Conservation (phyloP, 2,888 invertebrate species). For the Cerceris ruficornis region DNA sequence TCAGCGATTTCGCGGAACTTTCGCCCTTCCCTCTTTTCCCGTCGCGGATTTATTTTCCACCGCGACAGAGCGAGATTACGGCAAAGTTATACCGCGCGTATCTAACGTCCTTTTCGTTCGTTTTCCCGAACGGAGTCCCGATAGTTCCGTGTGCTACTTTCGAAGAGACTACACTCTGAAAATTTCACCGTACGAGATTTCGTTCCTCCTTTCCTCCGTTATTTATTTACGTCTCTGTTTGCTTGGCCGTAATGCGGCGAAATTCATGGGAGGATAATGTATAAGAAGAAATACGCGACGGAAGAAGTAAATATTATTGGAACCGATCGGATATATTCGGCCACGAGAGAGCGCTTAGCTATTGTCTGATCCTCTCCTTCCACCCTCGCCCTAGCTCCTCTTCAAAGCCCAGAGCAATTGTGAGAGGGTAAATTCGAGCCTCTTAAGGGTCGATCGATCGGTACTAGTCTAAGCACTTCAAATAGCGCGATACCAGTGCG, state of each 20-base stretch:
- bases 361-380: conserved; percentile 45
- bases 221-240: conserved; percentile 60
- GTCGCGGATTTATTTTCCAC: conserved; percentile 45
- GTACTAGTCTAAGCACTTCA: conserved; percentile 72
- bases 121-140: conserved; percentile 39
- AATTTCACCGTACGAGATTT: conserved; percentile 39
- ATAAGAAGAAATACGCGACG: not conserved
- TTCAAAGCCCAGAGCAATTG: conserved; percentile 50
- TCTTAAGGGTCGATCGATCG: conserved; percentile 66
- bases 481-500: conserved; percentile 71
- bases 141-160: conserved; percentile 52
- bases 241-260: conserved; percentile 4
- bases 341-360: conserved; percentile 19
- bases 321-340: conserved; percentile 34
- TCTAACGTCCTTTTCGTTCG: conserved; percentile 24
- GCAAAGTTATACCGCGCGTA: conserved; percentile 41
- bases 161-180: conserved; percentile 35
- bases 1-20: conserved; percentile 5
- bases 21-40: conserved; percentile 20
- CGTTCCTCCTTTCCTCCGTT: conserved; percentile 44
- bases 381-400: conserved; percentile 22
- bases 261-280: not conserved
- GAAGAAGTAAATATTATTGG: conserved; percentile 30
- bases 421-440: conserved; percentile 60
- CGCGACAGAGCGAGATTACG: conserved; percentile 49